Percentiles rank a stretch among this genome's conserved stretches.
Conservation (phyloP, 92 coral and sea anemone genomes). For the Umimayanthus chanpuru region DNA sequence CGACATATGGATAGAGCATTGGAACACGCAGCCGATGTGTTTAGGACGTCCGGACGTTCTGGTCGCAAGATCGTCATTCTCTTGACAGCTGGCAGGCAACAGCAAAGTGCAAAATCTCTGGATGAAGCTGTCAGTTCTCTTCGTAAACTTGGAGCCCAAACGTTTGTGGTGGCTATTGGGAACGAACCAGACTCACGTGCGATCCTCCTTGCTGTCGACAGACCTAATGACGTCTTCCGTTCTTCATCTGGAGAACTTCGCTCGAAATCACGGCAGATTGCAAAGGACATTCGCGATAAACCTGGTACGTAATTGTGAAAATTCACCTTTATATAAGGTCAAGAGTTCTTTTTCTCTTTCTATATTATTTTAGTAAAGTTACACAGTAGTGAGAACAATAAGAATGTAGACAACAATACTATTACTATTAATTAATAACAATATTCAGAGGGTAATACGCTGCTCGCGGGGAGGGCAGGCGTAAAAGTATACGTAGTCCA, state of each 20-base stretch:
- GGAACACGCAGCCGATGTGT: slow-evolving; percentile 55
- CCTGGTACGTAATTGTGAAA: background rate
- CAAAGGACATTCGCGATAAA: slow-evolving; percentile 20
- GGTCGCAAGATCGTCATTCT: slow-evolving; percentile 79
- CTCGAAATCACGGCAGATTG: slow-evolving; percentile 11
- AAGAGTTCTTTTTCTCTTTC: no score
- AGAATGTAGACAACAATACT: no score
- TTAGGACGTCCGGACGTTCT: slow-evolving; percentile 65
- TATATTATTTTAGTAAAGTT: no score
- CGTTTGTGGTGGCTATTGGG: slow-evolving; percentile 76
- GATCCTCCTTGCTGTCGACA: slow-evolving; percentile 56
- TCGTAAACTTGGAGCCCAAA: slow-evolving; percentile 67
- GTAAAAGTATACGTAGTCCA: no score
- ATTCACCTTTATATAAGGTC: background rate
- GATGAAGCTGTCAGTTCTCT: slow-evolving; percentile 53
- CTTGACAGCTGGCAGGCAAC: slow-evolving; percentile 69
- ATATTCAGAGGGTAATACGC: background rate
- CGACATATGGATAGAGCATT: slow-evolving; percentile 73
- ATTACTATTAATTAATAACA: background rate
- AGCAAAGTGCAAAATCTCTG: slow-evolving; percentile 35
- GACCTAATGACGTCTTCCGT: slow-evolving; percentile 33
- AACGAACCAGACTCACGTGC: slow-evolving; percentile 55
- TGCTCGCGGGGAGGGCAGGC: no score
- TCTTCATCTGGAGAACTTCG: slow-evolving; percentile 14
- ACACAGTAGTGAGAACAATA: no score